Conservation (phyloP, 2,797 vertebrate genomes). For the Pogoniulus pusillus region DNA sequence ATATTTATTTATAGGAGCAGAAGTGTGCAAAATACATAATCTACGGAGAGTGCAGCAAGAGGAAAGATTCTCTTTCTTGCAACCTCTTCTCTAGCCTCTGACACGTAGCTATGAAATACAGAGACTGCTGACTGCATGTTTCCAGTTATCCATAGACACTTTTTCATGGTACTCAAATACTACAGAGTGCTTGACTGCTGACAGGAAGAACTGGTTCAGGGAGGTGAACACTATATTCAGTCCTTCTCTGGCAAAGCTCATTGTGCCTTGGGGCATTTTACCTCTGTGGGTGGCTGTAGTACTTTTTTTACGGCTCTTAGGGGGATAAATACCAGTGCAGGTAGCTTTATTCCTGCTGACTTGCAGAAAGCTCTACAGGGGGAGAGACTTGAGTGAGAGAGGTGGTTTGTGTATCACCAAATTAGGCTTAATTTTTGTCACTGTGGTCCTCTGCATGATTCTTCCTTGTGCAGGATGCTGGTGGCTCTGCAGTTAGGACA, state of each 20-base stretch:
- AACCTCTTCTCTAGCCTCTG: background rate
- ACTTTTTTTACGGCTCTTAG: background rate
- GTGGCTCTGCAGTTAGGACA: background rate
- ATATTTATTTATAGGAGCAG: background rate
- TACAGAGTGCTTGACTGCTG: background rate
- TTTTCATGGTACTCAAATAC: background rate
- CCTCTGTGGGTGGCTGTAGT: background rate
- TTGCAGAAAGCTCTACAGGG: background rate
- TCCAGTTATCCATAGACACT: background rate
- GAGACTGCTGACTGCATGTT: background rate
- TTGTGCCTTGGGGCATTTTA: background rate
- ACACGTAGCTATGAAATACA: background rate
- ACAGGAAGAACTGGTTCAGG: background rate
- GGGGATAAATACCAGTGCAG: background rate
- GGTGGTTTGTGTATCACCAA: background rate
- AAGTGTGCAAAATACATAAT: background rate
- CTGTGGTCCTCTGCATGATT: background rate
- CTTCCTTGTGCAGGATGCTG: background rate
- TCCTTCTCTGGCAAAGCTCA: background rate
- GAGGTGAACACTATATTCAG: background rate
- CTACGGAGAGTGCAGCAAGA: background rate
- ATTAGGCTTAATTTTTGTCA: background rate
- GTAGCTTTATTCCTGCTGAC: background rate
- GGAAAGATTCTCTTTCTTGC: background rate
- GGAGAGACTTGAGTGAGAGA: background rate